Base-by-base conservation (phyloP, 2,888 invertebrate genomes). In the Lycocerus yunnanus region DNA sequence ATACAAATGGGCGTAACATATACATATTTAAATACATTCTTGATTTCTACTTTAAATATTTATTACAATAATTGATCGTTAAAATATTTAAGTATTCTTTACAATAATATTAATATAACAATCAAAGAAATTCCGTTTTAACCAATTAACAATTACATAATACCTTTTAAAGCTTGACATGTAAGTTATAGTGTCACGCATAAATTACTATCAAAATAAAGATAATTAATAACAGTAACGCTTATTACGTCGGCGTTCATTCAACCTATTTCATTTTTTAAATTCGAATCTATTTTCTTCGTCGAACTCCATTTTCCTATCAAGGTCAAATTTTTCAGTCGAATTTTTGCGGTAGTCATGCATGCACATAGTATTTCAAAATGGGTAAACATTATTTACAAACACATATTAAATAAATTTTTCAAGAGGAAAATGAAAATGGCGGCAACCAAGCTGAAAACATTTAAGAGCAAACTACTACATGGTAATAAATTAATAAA, bases 11-110 rank as follows among this genome's bases (percentile, higher is more conserved):
- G 60, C 63, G 68, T 58, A 65, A 67, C 60, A 65, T 74, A 68
- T 71, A 43, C 43, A 43, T 43, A 43, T 43, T 43, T 43, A 43
- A 43, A 43, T 43, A 66, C 60, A 68, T 67, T 43, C 71, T 71
- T 27, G 69, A 74, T 74, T 71, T 68, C 61, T 65, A 58, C 58
- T 68, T 71, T 74, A 71, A 74, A 74, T 74, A 74, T 74, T 74
- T 68, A 74, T 74, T 72, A 43, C 43, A n/a, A n/a, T 43, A 43
- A 43, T 43, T 43, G 43, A 43, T 43, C 43, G 43, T 43, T 43
- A 43, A 43, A 43, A 43, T 43, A 43, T 43, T 27, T 5, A 43
- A n/a, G n/a, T 43, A 43, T 43, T 43, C 43, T 43, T 43, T n/a
- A 43, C n/a, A 43, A 43, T 43, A 43, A 43, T 43, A 43, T 43